These are phyloP conservation scores for Nylanderia fulva DNA, from an alignment of 1,140 invertebrate genomes.

Conservation along the genomic window DNA sequence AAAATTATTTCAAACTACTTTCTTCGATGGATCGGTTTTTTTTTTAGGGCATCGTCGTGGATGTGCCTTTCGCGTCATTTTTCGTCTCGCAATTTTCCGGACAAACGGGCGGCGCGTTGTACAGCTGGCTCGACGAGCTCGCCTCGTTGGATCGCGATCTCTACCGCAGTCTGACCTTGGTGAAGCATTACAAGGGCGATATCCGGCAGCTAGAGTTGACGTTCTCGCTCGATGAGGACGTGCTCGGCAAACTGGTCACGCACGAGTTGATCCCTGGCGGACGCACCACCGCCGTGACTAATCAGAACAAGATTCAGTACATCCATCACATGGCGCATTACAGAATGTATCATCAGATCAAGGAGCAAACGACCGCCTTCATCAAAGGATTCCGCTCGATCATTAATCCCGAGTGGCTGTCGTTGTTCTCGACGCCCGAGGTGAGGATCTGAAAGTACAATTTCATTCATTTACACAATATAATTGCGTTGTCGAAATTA, in stretches of 20 bases:
- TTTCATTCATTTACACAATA: constrained; percentile 1
- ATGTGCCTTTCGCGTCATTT: constrained; percentile 99
- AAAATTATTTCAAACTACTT: neutral
- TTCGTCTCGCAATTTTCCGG: constrained; percentile 98
- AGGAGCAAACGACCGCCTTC: constrained; percentile 98
- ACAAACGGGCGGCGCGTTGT: constrained; percentile 96
- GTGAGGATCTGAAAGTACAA: constrained; percentile 84
- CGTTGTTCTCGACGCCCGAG: constrained; percentile 98
- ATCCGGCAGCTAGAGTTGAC: constrained; percentile 97
- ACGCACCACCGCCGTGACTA: constrained; percentile 96
- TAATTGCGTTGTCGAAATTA: neutral
- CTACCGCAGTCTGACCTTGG: constrained; percentile 98
- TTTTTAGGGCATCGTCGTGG: constrained; percentile 96
- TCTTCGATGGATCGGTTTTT: neutral
- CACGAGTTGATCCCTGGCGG: constrained; percentile 98
- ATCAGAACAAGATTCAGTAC: constrained; percentile 99
- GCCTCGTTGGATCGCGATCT: constrained; percentile 98
- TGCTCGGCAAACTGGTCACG: constrained; percentile 95
- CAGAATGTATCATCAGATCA: constrained; percentile 98
- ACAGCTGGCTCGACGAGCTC: constrained; percentile 98
- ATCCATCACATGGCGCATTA: constrained; percentile 99
- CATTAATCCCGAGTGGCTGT: constrained; percentile 97
- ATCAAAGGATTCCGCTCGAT: constrained; percentile 98
- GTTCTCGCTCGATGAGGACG: constrained; percentile 98
- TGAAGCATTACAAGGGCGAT: constrained; percentile 97